A percentile compares a stretch with the other conserved stretches of the same genome.
phyloP scores from a whole-genome alignment of 2,113 vertebrate genomes.

The Amphiprion percula region DNA sequence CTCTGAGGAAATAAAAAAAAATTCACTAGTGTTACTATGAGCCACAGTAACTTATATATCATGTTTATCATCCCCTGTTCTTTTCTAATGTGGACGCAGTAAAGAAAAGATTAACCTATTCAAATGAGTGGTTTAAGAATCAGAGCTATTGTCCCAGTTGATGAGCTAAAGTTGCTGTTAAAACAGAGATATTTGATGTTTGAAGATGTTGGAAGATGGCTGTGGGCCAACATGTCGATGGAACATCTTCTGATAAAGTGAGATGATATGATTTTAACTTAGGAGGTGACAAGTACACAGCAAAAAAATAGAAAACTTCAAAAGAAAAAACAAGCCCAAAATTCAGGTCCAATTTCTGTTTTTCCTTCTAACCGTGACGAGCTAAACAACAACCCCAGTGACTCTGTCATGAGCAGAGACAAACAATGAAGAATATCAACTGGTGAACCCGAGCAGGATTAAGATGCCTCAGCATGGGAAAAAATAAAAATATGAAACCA shows the following conservation, averaged over 20 bases:
- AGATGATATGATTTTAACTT: slow-evolving; percentile 51
- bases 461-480: slow-evolving; percentile 5
- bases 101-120: background rate
- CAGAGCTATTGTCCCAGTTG: slow-evolving; percentile 4
- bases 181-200: slow-evolving; percentile 11
- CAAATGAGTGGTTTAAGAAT: background rate
- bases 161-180: slow-evolving; percentile 14
- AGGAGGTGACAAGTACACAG: slow-evolving; percentile 21
- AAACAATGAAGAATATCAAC: background rate
- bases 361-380: slow-evolving; percentile 1
- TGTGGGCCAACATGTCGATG: slow-evolving; percentile 15
- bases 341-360: background rate
- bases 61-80: slow-evolving; percentile 47
- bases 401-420: slow-evolving; percentile 2
- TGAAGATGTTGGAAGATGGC: slow-evolving; percentile 41
- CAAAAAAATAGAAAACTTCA: background rate
- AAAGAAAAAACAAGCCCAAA: slow-evolving; percentile 3
- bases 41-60: slow-evolving; percentile 64
- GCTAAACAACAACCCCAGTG: background rate
- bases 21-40: slow-evolving; percentile 90
- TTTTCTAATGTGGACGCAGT: slow-evolving; percentile 35
- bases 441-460: background rate
- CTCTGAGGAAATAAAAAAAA: slow-evolving; percentile 98
- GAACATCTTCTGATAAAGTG: slow-evolving; percentile 52
- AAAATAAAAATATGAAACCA: background rate